A percentile compares a stretch with the other conserved stretches of the same genome.
phyloP scores from a whole-genome alignment of 2,113 vertebrate species.

The Boleophthalmus pectinirostris region DNA sequence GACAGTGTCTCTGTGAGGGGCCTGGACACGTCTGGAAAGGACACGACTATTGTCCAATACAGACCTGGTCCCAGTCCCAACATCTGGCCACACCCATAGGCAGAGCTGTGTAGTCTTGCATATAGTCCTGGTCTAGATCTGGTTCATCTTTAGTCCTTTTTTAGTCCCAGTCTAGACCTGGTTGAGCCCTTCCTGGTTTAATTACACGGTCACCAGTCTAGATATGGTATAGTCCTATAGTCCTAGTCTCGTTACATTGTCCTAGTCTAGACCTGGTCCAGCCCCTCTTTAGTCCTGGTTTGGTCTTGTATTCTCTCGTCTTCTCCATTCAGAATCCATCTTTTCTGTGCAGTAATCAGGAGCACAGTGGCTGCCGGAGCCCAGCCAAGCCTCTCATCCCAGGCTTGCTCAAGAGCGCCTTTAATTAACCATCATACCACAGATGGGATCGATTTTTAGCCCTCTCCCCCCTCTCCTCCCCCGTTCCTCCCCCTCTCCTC shows the following conservation, averaged over 20 bases:
- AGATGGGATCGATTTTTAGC: conserved; percentile 99
- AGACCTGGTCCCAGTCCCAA: no score
- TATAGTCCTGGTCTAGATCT: no score
- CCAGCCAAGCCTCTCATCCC: conserved; percentile 97
- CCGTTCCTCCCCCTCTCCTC: conserved; percentile 65
- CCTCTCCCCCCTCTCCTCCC: conserved; percentile 53
- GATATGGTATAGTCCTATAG: no score
- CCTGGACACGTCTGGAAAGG: no score
- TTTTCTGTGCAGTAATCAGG: conserved; percentile 93
- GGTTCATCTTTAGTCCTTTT: background rate
- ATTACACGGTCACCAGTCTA: no score
- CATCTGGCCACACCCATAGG: no score
- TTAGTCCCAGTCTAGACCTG: background rate
- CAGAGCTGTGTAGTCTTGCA: no score
- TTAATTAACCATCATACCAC: conserved; percentile 99
- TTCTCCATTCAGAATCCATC: conserved; percentile 86
- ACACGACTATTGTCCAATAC: no score
- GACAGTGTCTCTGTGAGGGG: no score
- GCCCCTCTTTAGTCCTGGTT: background rate
- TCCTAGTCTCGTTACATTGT: background rate
- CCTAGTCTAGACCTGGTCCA: background rate
- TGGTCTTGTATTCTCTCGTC: conserved; percentile 14
- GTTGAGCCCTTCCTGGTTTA: no score
- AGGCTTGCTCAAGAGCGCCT: conserved; percentile 97
- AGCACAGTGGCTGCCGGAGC: conserved; percentile 91